Conservation (phyloP, 2,888 invertebrate genomes). For the Hetaerina titia region DNA sequence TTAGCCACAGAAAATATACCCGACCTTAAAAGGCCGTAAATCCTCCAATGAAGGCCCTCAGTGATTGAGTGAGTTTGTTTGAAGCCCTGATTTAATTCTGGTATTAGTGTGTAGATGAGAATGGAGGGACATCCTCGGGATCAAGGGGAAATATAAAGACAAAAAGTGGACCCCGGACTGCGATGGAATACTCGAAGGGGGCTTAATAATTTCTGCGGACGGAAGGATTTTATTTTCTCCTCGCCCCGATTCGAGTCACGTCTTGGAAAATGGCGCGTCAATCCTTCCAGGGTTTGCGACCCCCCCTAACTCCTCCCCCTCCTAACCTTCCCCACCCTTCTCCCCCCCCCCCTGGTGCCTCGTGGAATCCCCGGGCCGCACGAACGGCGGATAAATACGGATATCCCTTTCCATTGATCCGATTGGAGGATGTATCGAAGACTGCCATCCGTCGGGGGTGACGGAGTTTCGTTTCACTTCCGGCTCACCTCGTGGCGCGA, state of each 20-base stretch:
- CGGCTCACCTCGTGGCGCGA: neutral
- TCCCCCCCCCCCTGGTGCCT: neutral
- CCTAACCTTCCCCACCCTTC: neutral
- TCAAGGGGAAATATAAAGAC: neutral
- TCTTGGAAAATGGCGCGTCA: constrained; percentile 39
- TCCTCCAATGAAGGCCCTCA: neutral
- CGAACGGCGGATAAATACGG: neutral
- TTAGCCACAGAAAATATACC: no score
- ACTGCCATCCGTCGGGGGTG: neutral
- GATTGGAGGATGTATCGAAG: neutral
- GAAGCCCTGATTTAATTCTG: neutral
- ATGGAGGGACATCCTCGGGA: neutral
- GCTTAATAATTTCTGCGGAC: constrained; percentile 46
- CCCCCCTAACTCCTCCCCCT: neutral
- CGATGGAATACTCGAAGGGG: constrained; percentile 24
- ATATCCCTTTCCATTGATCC: neutral
- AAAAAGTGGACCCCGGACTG: neutral
- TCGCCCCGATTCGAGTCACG: constrained; percentile 34
- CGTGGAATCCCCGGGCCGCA: neutral
- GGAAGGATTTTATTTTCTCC: neutral
- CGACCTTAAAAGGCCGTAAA: neutral
- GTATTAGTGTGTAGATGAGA: neutral
- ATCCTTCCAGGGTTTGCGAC: neutral
- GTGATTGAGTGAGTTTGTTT: neutral
- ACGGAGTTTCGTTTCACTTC: neutral